Percentiles rank a stretch among this genome's conserved stretches.
phyloP scores from a whole-genome alignment of 2,797 vertebrate genomes.

The Staurois parvus region DNA sequence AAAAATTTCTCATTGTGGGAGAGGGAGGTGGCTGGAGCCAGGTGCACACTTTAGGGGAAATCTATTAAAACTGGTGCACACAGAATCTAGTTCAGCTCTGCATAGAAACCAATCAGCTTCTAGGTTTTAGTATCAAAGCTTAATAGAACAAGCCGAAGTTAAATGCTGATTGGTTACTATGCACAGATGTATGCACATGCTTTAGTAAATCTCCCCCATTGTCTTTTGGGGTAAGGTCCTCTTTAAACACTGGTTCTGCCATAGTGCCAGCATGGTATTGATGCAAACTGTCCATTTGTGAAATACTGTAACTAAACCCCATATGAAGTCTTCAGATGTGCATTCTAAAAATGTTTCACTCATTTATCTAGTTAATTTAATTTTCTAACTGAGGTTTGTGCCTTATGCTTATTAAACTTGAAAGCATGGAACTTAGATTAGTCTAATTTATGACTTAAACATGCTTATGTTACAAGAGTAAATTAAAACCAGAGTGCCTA shows the following conservation, averaged over 20 bases:
- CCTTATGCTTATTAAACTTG: constrained; percentile 47
- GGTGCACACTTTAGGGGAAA: no score
- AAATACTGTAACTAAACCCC: constrained; percentile 16
- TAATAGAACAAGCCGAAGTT: no score
- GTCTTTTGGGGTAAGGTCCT: no score
- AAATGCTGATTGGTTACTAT: no score
- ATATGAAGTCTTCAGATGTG: constrained; percentile 27
- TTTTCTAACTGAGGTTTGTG: constrained; percentile 48
- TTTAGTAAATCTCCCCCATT: no score
- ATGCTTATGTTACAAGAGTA: constrained; percentile 48
- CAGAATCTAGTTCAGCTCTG: no score
- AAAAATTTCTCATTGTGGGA: no score
- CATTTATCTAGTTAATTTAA: constrained; percentile 22
- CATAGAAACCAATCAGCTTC: no score
- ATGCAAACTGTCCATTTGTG: not conserved
- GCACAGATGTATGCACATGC: no score
- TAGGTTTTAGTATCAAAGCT: no score
- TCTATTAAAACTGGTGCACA: no score
- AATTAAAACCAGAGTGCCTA: constrained; percentile 53
- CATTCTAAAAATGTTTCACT: constrained; percentile 34
- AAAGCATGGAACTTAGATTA: constrained; percentile 37
- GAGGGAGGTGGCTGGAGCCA: no score
- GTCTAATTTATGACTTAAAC: constrained; percentile 40
- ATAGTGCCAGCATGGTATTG: not conserved
- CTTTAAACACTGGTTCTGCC: not conserved